Evolutionary conservation across 2,797 vertebrate genomes (phyloP).

Genomic region (Lateolabrax maculatus): DNA sequence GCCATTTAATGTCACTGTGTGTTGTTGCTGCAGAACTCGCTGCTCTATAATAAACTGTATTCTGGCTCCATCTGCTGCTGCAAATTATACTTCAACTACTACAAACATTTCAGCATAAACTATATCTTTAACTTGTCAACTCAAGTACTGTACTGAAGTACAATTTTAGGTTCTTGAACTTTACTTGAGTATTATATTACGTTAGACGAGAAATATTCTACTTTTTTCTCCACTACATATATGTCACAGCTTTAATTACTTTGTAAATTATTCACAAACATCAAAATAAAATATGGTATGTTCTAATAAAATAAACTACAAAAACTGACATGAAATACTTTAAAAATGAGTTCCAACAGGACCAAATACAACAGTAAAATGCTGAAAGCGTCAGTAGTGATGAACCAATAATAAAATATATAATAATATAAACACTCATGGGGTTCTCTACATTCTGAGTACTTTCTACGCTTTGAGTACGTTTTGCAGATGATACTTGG

Average conservation of each 20-base stretch:
- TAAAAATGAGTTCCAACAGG: too few relatives aligned
- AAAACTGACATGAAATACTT: too few relatives aligned
- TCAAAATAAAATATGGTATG: neutral
- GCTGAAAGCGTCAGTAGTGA: too few relatives aligned
- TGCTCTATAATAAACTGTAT: neutral
- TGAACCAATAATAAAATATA: neutral
- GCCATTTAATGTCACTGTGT: rapidly evolving
- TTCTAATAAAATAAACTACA: neutral
- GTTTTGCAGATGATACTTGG: too few relatives aligned
- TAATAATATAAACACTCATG: too few relatives aligned
- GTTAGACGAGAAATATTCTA: too few relatives aligned
- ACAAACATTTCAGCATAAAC: neutral
- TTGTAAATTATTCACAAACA: neutral
- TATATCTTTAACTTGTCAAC: neutral
- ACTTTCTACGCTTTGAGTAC: too few relatives aligned
- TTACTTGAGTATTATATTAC: neutral
- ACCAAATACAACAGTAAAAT: too few relatives aligned
- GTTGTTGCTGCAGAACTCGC: too few relatives aligned
- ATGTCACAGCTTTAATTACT: neutral
- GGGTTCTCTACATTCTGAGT: too few relatives aligned
- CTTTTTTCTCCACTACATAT: neutral
- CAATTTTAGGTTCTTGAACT: too few relatives aligned
- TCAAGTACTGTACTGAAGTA: neutral
- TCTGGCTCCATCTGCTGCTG: constrained; percentile 49
- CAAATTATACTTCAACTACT: neutral